phyloP scores from a whole-genome alignment of 2,797 vertebrate genomes.

The Danio albolineatus region DNA sequence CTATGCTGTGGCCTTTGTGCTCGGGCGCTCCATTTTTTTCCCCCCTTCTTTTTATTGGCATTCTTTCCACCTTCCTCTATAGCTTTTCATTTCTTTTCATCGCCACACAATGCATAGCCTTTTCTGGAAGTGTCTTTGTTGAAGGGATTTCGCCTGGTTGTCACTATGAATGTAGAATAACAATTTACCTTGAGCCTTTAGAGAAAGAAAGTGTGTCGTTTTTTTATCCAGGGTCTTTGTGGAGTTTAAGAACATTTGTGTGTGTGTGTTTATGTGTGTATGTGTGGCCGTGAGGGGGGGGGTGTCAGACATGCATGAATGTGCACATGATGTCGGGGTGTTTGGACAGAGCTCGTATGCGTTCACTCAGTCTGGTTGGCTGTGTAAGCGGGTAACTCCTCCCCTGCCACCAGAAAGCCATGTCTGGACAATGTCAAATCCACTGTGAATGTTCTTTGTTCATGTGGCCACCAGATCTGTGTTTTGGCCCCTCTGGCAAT shows the following conservation, averaged over 20 bases:
- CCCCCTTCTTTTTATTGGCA: neutral
- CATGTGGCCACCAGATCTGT: constrained; percentile 1
- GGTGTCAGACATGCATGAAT: constrained; percentile 26
- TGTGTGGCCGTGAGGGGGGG: neutral
- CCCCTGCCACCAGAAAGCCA: constrained; percentile 29
- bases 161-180: constrained; percentile 75
- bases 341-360: constrained; percentile 34
- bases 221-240: constrained; percentile 11
- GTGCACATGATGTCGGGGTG: constrained; percentile 11
- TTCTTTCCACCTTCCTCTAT: constrained; percentile 15
- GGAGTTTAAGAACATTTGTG: neutral
- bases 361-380: constrained; percentile 3
- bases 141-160: constrained; percentile 75
- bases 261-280: neutral
- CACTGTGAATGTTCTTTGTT: constrained; percentile 44
- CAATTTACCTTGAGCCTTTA: constrained; percentile 62
- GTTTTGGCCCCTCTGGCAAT: constrained; percentile 28
- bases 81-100: constrained; percentile 41
- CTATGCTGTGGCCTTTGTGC: neutral
- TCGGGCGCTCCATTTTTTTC: neutral
- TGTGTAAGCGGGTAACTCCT: constrained; percentile 19
- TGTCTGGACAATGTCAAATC: constrained; percentile 62
- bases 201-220: constrained; percentile 65
- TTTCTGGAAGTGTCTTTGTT: constrained; percentile 63
- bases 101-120: constrained; percentile 62